Evolutionary conservation across 2,797 vertebrate species (phyloP).

Genomic region (Tadarida brasiliensis): DNA sequence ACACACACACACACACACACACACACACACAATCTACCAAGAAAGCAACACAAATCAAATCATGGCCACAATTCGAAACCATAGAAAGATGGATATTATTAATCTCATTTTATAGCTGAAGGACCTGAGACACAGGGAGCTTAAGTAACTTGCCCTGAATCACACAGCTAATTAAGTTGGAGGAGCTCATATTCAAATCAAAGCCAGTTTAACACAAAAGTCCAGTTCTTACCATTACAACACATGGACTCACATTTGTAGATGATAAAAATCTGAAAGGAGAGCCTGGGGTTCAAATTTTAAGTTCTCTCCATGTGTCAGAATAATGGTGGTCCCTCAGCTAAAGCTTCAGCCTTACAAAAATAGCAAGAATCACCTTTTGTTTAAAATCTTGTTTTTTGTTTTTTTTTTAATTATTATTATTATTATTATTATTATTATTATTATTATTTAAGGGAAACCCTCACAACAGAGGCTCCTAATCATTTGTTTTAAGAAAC

Average conservation of each 20-base stretch:
- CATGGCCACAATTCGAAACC: neutral
- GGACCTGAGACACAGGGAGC: neutral
- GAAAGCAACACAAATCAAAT: neutral
- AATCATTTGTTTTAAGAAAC: conserved; percentile 24
- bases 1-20: neutral
- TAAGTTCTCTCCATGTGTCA: neutral
- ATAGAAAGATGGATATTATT: neutral
- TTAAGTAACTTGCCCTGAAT: neutral
- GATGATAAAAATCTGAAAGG: neutral
- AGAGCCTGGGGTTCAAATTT: neutral
- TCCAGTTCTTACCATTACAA: neutral
- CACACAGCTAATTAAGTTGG: neutral
- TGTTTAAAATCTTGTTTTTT: neutral
- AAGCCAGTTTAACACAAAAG: conserved; percentile 35
- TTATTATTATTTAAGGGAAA: neutral
- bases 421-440: neutral
- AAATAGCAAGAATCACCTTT: neutral
- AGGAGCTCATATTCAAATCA: neutral
- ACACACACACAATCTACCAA: neutral
- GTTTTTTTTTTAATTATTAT: no score
- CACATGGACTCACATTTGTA: neutral
- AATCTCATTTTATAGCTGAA: neutral
- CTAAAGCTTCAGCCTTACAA: neutral
- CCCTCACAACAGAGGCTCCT: neutral
- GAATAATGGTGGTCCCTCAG: neutral